Base-by-base conservation (phyloP, 2,888 invertebrate genomes). In the Diaphora mendica region DNA sequence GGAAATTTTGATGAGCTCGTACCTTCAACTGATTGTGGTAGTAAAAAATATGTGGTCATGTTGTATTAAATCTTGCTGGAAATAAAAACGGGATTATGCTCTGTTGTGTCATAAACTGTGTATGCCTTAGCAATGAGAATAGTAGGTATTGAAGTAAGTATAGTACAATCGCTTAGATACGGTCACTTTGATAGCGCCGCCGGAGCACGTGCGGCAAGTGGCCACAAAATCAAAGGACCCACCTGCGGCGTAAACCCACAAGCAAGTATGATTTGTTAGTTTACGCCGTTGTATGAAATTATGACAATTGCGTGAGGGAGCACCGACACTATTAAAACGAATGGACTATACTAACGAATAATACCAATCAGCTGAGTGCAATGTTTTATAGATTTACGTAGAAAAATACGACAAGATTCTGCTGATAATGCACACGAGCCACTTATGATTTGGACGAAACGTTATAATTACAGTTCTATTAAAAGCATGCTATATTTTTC, bases 281-380 rank as follows among this genome's bases (percentile, higher is more conserved):
- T n/a, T n/a, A n/a, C n/a, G n/a, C n/a, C n/a, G n/a, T n/a, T n/a
- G n/a, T n/a, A n/a, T n/a, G n/a, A n/a, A n/a, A n/a, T n/a, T n/a
- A n/a, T n/a, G n/a, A n/a, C n/a, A n/a, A n/a, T n/a, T n/a, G n/a
- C n/a, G n/a, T n/a, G n/a, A n/a, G n/a, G n/a, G n/a, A n/a, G n/a
- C n/a, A n/a, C n/a, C n/a, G n/a, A n/a, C n/a, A n/a, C n/a, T n/a
- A n/a, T n/a, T n/a, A n/a, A n/a, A n/a, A n/a, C n/a, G n/a, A n/a
- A n/a, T n/a, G n/a, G n/a, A n/a, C n/a, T n/a, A n/a, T n/a, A n/a
- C 35, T 65, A n/a, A n/a, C 64, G n/a, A 35, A 65, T 23, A 39
- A 65, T 39, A 65, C 4, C 35, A 65, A 65, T 65, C 64, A n/a
- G 64, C n/a, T 65, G 39, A 65, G 64, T 65, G 64, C 64, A 33